Base-by-base conservation (phyloP, 92 coral and sea anemone genomes). In the Phymanthus crucifer region DNA sequence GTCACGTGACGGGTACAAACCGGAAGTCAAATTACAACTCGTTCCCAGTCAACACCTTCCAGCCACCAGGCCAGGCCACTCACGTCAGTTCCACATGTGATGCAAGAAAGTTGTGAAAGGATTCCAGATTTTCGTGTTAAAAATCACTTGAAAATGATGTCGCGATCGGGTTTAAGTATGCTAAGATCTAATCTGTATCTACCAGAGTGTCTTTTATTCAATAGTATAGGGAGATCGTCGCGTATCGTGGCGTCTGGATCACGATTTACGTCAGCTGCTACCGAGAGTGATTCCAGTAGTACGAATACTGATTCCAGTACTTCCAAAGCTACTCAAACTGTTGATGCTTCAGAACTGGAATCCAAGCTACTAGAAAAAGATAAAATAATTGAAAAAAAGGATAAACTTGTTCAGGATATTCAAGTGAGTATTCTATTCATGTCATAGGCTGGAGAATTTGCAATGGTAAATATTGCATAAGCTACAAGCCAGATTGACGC, bases 351-450 rank as follows among this genome's bases (percentile, higher is more conserved):
- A 18, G 90, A 90, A 36, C 71, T 72, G 35, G 71, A 72, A 32
- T 24, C 86, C 50, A 70, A 68, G 24, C 57, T 89, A 56, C 89
- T 75, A 45, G 88, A 92, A 78, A 87, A 93, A 73, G 92, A 91
- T 26, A 91, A 83, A 67, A 77, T 90, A 16, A n/a, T 96, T 24
- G 83, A 77, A 40, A 93, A 93, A 80, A 96, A 93, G 72, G 98
- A 96, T 31, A 85, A 78, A n/a, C 65, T 93, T n/a, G 54, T 96
- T 21, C 89, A 89, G 74, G 99, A 93, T 48, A 89, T 93, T 66
- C 89, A 93, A 92, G 99, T 96, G 76, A 33, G 78, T 47, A 11
- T 61, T 19, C 7, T 23, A 29, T 12, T 73, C 6, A 3, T 19
- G 45, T 24, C 29, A 26, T 81, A 64, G 40, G 26, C 40, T 57